Percentiles rank a stretch among this genome's conserved stretches.
Conservation (phyloP, 2,113 vertebrate species). For the Poecile atricapillus region DNA sequence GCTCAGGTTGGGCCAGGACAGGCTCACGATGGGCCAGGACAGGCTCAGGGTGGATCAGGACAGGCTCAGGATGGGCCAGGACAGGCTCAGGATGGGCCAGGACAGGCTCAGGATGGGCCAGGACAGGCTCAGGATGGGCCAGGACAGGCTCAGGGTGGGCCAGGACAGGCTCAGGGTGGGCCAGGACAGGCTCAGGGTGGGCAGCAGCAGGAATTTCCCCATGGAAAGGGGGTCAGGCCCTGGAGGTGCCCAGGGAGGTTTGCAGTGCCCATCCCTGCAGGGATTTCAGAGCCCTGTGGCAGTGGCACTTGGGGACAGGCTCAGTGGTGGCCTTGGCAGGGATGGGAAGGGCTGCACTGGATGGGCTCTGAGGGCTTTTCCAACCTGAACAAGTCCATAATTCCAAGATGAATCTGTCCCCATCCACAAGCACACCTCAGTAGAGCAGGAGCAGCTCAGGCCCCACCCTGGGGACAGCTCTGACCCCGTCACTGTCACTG, state of each 20-base stretch:
- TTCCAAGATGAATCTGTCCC: neutral
- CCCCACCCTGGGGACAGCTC: neutral
- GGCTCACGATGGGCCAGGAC: too few relatives aligned
- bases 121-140: neutral
- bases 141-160: neutral
- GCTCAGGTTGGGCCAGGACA: too few relatives aligned
- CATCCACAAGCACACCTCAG: rapidly evolving
- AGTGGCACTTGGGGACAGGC: neutral
- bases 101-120: neutral
- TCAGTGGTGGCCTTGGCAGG: neutral
- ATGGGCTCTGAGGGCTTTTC: neutral
- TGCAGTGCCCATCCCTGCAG: rapidly evolving
- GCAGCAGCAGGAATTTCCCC: neutral
- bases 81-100: too few relatives aligned
- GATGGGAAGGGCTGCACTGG: rapidly evolving
- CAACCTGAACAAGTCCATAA: neutral
- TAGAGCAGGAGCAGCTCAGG: neutral
- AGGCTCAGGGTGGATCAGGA: too few relatives aligned
- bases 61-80: too few relatives aligned
- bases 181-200: neutral
- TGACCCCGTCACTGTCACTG: neutral
- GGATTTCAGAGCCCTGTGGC: rapidly evolving
- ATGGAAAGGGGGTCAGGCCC: neutral
- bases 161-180: neutral
- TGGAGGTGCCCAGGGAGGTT: neutral